These are phyloP conservation scores for Echiichthys vipera DNA, from an alignment of 2,797 vertebrate species.

Conservation along the genomic window DNA sequence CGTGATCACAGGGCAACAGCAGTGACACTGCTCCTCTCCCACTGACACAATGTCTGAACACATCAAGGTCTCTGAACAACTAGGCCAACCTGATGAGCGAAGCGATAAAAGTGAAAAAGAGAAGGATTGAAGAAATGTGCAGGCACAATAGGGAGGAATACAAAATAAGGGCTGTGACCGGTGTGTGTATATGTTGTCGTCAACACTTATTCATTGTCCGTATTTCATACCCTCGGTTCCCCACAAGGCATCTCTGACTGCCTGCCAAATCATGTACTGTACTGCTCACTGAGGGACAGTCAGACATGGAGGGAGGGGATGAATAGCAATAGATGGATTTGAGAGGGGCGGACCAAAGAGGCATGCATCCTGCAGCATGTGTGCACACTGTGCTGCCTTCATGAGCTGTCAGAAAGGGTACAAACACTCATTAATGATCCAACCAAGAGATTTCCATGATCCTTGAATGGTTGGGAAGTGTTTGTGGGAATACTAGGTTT, in stretches of 20 bases:
- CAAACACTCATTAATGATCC: not conserved
- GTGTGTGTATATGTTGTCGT: conserved; percentile 22
- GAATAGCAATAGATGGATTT: conserved; percentile 48
- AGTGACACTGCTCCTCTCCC: conserved; percentile 26
- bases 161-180: not conserved
- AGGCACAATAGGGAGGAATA: conserved; percentile 1
- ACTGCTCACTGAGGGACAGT: conserved; percentile 13
- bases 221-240: conserved; percentile 32
- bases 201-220: conserved; percentile 31
- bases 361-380: conserved; percentile 48
- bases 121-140: not conserved
- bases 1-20: conserved; percentile 20
- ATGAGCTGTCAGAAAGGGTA: conserved; percentile 26
- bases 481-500: not conserved
- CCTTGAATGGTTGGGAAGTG: not conserved
- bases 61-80: conserved; percentile 55
- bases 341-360: conserved; percentile 45
- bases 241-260: conserved; percentile 26
- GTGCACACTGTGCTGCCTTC: conserved; percentile 61
- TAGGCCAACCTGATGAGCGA: conserved; percentile 42
- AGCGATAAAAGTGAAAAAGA: conserved; percentile 22
- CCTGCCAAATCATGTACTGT: conserved; percentile 50
- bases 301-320: conserved; percentile 36
- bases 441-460: not conserved
- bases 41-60: conserved; percentile 53